Evolutionary conservation across 2,797 vertebrate species (phyloP).

Genomic region (Xiphophorus birchmanni): DNA sequence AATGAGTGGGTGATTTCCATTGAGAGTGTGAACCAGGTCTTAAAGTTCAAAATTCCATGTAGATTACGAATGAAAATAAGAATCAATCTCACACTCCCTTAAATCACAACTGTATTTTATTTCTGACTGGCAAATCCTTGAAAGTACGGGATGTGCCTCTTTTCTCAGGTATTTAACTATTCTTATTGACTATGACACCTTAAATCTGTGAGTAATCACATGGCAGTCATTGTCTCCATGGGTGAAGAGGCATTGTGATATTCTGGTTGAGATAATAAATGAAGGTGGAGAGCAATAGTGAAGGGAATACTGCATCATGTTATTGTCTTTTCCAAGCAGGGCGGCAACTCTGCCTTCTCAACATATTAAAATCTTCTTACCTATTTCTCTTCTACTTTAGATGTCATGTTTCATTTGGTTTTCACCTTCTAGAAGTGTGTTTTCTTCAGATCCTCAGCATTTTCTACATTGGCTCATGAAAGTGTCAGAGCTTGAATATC

Average conservation of each 20-base stretch:
- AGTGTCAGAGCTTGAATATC: constrained; percentile 54
- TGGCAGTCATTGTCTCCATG: constrained; percentile 41
- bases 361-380: constrained; percentile 59
- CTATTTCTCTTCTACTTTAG: constrained; percentile 62
- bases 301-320: constrained; percentile 43
- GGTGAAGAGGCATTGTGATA: constrained; percentile 33
- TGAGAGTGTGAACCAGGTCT: not conserved
- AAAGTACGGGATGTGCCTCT: not conserved
- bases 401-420: constrained; percentile 71
- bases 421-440: constrained; percentile 63
- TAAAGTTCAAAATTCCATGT: not conserved
- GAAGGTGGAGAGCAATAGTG: constrained; percentile 27
- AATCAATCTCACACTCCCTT: not conserved
- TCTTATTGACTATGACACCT: constrained; percentile 26
- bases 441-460: constrained; percentile 54
- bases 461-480: constrained; percentile 56
- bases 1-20: not conserved
- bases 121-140: not conserved
- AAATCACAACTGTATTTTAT: not conserved
- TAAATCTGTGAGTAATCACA: constrained; percentile 38
- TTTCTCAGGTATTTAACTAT: not conserved
- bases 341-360: constrained; percentile 37
- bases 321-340: constrained; percentile 51
- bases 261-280: constrained; percentile 45
- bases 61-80: not conserved